Evolutionary conservation across 2,113 vertebrate species (phyloP).

Genomic region (Podiceps cristatus): DNA sequence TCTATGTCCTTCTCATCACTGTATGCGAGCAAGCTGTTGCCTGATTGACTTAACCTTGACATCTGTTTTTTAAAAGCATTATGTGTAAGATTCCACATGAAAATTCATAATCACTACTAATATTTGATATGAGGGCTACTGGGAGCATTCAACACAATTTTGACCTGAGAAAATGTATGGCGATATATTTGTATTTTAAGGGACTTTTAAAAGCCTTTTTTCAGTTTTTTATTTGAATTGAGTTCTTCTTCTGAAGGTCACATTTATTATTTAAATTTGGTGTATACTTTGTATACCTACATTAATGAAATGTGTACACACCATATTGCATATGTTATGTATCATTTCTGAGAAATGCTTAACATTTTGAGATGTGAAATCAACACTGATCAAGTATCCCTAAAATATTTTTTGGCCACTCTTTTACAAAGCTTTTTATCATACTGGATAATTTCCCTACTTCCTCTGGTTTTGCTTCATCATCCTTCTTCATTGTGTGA

Average conservation of each 20-base stretch:
- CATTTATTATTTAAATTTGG: not conserved
- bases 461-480: not conserved
- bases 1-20: not conserved
- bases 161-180: not conserved
- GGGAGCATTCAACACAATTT: not conserved
- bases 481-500: not conserved
- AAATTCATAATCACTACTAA: not conserved
- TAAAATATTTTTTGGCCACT: not conserved
- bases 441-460: not conserved
- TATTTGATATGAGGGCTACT: not conserved
- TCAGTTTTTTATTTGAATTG: not conserved
- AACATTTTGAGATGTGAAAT: not conserved
- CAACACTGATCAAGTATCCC: not conserved
- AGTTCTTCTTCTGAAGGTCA: not conserved
- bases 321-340: not conserved
- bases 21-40: not conserved
- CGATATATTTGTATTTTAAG: fast-evolving
- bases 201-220: not conserved
- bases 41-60: not conserved
- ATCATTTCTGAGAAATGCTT: not conserved
- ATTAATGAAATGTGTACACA: not conserved
- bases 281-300: not conserved
- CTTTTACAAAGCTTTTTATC: not conserved
- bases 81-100: not conserved
- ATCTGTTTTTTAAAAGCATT: not conserved